phyloP scores from a whole-genome alignment of 2,797 vertebrate species.

The Psittacula echo region DNA sequence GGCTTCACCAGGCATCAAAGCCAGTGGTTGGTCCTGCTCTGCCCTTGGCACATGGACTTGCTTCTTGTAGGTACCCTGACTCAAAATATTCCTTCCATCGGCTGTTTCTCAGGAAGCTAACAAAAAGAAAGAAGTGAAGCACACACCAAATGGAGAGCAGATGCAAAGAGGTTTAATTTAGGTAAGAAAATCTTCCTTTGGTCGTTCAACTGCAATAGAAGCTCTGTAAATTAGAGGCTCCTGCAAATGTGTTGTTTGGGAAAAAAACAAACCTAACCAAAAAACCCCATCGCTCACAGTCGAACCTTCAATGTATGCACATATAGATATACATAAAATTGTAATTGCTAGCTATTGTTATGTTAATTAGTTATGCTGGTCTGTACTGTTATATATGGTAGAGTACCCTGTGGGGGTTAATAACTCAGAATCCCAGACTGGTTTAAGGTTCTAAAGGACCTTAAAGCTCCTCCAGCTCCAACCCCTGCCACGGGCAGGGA shows the following conservation, averaged over 20 bases:
- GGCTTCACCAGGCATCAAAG: not conserved
- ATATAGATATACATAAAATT: no score
- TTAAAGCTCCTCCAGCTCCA: not conserved
- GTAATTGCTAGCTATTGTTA: not conserved
- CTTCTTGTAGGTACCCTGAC: accelerated
- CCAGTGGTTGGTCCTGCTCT: not conserved
- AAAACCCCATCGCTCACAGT: accelerated
- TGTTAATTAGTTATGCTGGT: not conserved
- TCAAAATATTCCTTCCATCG: accelerated
- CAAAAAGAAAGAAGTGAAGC: not conserved
- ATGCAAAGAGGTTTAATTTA: not conserved
- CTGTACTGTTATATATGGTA: not conserved
- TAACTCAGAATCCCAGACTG: not conserved
- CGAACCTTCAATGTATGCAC: not conserved
- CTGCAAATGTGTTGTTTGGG: not conserved
- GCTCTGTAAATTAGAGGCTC: not conserved
- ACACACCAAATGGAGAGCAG: not conserved
- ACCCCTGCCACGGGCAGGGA: no score
- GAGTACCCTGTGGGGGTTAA: not conserved
- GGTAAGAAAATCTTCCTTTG: not conserved
- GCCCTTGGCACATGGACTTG: accelerated
- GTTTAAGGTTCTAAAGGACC: no score
- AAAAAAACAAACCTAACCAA: not conserved
- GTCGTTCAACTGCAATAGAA: not conserved
- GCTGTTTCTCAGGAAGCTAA: not conserved